Evolutionary conservation across 2,113 vertebrate genomes (phyloP), one percentile per base, ranked within the genome.

Genomic region (Semicossyphus pulcher): DNA sequence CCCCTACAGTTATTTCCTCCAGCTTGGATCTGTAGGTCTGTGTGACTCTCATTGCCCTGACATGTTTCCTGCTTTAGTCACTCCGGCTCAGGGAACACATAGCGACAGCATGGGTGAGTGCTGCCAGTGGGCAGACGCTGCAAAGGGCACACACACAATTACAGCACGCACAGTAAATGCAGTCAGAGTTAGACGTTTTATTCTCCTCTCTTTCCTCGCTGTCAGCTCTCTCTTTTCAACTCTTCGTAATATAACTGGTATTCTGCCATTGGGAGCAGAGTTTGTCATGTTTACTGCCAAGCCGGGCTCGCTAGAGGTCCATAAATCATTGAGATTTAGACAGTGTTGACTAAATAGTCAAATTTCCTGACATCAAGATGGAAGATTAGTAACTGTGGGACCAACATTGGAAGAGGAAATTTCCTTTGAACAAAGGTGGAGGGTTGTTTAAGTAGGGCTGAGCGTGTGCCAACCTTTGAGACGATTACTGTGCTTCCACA

Each of bases 91-190:
- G 52, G 66, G 28, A 85, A 59, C 58, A 52, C 57, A 77, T 18
- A 72, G 68, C 36, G 62, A 62, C 77, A 44, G 39, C 20, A 68
- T 25, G 75, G 58, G 48, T 59, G 69, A 85, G 58, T 72, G 41
- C 76, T 80, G 79, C 80, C 84, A 73, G 72, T 86, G 77, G 80
- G 76, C 81, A 86, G 25, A 62, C 48, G 34, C 18, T 7, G 52
- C 64, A 75, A 65, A 77, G 64, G 62, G 18, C 72, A 45, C 51
- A 42, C 58, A 51, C 37, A 26, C 36, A 48, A 56, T 56, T 60
- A 60, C 31, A 58, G 21, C 16, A 12, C 11, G 26, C 39, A 70
- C 62, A 56, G 26, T 48, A 54, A 72, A 80, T 45, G 34, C 71
- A 62, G 59, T 68, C 70, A 44, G 12, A 44, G 28, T 56, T 39